Conservation (phyloP, 2,113 vertebrate species). For the Nipponia nippon region DNA sequence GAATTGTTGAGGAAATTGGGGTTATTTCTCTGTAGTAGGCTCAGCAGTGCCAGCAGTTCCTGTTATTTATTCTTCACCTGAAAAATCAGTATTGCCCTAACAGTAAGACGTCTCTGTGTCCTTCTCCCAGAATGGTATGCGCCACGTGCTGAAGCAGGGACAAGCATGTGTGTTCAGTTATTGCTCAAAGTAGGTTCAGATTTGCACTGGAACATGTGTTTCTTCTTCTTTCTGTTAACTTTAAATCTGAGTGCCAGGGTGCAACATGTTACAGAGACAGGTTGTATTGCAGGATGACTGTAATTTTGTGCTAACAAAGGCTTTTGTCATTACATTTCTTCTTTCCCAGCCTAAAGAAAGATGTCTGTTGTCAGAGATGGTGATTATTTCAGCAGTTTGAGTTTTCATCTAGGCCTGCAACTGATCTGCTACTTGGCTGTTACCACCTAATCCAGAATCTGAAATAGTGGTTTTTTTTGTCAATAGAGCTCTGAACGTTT, state of each 20-base stretch:
- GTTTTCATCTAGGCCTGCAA: background rate
- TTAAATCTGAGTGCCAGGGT: background rate
- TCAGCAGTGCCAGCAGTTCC: background rate
- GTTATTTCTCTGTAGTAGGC: background rate
- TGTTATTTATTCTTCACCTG: background rate
- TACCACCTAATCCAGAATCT: background rate
- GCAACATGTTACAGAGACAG: background rate
- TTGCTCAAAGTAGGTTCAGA: background rate
- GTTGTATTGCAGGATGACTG: background rate
- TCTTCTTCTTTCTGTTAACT: background rate
- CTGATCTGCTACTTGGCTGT: background rate
- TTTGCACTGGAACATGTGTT: background rate
- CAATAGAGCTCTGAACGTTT: background rate
- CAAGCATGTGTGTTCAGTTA: background rate
- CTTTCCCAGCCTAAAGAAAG: background rate
- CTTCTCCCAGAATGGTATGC: background rate
- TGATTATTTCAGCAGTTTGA: background rate
- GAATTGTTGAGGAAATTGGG: background rate
- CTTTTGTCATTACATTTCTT: background rate
- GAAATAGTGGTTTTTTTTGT: background rate
- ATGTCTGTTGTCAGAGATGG: background rate
- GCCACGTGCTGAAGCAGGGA: background rate
- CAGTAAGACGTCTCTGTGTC: background rate
- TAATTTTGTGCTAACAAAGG: background rate
- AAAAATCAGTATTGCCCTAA: background rate